Percentiles rank a stretch among this genome's conserved stretches.
phyloP scores from a whole-genome alignment of 30 jellyfish, hydroid and myxozoan species.

The Pseudorhiza aurosa region DNA sequence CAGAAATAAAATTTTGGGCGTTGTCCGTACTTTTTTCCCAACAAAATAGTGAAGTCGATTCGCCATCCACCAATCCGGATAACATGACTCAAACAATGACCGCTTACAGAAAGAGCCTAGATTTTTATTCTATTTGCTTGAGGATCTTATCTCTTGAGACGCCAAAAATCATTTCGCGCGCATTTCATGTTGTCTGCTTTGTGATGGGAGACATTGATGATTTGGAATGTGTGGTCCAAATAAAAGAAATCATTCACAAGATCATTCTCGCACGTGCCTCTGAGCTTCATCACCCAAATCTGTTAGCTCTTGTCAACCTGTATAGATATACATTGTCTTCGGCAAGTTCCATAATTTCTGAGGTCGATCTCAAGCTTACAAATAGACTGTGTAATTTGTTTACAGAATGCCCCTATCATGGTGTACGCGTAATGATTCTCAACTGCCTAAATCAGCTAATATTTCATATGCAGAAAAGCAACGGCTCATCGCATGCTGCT shows the following conservation, averaged over 20 bases:
- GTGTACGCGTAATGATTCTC: slow-evolving; percentile 29
- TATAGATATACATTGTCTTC: background rate
- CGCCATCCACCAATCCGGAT: background rate
- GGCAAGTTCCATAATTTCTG: background rate
- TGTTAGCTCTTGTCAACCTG: slow-evolving; percentile 5
- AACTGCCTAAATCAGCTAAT: slow-evolving; percentile 39
- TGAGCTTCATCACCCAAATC: slow-evolving; percentile 26
- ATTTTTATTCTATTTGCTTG: background rate
- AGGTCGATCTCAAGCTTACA: slow-evolving; percentile 33
- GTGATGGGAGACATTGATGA: background rate
- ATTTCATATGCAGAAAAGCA: background rate
- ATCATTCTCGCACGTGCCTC: slow-evolving; percentile 11
- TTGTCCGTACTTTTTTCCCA: slow-evolving; percentile 4
- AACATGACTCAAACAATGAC: background rate
- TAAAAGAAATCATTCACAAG: slow-evolving; percentile 24
- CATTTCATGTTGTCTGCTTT: background rate
- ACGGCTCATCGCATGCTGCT: slow-evolving; percentile 2
- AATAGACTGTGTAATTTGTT: slow-evolving; percentile 30
- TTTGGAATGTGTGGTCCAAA: background rate
- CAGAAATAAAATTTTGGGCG: background rate
- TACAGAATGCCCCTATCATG: slow-evolving; percentile 17
- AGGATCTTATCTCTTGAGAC: slow-evolving; percentile 2
- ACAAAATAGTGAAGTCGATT: background rate
- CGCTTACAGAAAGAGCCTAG: slow-evolving; percentile 6
- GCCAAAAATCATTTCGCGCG: background rate